Evolutionary conservation across 2,888 invertebrate genomes (phyloP).

Genomic region (Margaritifera margaritifera): DNA sequence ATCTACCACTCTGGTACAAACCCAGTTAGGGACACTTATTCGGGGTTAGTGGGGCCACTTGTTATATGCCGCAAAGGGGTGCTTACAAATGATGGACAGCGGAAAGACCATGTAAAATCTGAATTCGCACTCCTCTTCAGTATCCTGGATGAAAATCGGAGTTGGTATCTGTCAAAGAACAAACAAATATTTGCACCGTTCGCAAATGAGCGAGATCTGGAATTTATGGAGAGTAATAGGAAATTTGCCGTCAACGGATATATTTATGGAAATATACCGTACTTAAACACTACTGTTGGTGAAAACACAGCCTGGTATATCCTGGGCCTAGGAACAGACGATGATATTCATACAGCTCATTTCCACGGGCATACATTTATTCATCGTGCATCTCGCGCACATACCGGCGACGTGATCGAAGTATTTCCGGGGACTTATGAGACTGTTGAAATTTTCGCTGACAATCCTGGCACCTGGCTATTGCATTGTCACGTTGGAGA

Average conservation of each 20-base stretch:
- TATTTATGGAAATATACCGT: conserved; percentile 45
- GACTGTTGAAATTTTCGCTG: conserved; percentile 45
- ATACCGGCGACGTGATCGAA: conserved; percentile 42
- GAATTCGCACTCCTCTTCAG: conserved; percentile 59
- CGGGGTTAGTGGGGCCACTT: conserved; percentile 51
- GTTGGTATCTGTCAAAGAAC: conserved; percentile 61
- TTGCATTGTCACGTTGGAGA: conserved; percentile 48
- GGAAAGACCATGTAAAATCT: conserved; percentile 44
- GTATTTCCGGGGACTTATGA: conserved; percentile 46
- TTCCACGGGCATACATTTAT: conserved; percentile 50
- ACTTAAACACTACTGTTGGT: conserved; percentile 34
- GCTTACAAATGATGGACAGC: conserved; percentile 23
- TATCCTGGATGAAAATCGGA: conserved; percentile 59
- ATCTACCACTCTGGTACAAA: conserved; percentile 59
- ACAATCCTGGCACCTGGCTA: conserved; percentile 49
- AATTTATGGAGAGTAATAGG: conserved; percentile 46
- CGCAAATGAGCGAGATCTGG: conserved; percentile 19
- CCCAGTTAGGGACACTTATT: conserved; percentile 43
- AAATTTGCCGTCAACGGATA: conserved; percentile 51
- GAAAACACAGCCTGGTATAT: conserved; percentile 54
- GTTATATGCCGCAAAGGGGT: conserved; percentile 45
- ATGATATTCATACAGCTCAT: conserved; percentile 47
- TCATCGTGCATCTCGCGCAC: conserved; percentile 26
- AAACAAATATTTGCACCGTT: conserved; percentile 40
- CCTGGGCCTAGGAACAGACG: conserved; percentile 40